These are phyloP conservation scores for Anguilla obscura DNA, from an alignment of 2,797 vertebrate species.

Conservation along the genomic window DNA sequence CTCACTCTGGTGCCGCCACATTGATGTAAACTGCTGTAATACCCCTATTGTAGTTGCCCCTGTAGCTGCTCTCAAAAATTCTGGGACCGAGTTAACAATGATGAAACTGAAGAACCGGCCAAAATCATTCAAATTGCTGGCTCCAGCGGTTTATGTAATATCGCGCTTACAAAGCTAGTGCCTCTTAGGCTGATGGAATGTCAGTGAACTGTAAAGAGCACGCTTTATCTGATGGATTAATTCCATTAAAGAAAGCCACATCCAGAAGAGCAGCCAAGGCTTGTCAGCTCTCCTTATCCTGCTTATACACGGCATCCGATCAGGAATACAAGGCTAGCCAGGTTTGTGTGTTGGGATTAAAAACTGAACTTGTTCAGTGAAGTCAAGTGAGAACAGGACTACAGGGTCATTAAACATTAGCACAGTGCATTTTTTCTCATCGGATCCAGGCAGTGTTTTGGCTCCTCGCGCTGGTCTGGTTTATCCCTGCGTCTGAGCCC, in stretches of 20 bases:
- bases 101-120: slow-evolving; percentile 42
- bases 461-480: neutral
- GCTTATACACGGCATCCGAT: neutral
- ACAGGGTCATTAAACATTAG: too few relatives aligned
- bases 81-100: slow-evolving; percentile 42
- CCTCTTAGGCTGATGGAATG: slow-evolving; percentile 18
- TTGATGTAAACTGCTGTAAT: too few relatives aligned
- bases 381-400: too few relatives aligned
- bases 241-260: neutral
- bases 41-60: neutral
- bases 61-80: slow-evolving; percentile 28
- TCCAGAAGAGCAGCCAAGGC: neutral
- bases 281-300: neutral
- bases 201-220: neutral
- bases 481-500: neutral
- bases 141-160: slow-evolving; percentile 42
- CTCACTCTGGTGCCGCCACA: too few relatives aligned
- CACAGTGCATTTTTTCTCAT: neutral
- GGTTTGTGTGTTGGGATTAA: neutral
- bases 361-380: neutral
- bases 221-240: neutral
- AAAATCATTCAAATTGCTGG: slow-evolving; percentile 48
- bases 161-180: slow-evolving; percentile 27
- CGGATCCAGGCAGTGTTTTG: neutral
- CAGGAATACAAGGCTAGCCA: neutral